A percentile compares a stretch with the other conserved stretches of the same genome.
phyloP scores from a whole-genome alignment of 2,888 invertebrate genomes.

The Agrochola lychnidis region DNA sequence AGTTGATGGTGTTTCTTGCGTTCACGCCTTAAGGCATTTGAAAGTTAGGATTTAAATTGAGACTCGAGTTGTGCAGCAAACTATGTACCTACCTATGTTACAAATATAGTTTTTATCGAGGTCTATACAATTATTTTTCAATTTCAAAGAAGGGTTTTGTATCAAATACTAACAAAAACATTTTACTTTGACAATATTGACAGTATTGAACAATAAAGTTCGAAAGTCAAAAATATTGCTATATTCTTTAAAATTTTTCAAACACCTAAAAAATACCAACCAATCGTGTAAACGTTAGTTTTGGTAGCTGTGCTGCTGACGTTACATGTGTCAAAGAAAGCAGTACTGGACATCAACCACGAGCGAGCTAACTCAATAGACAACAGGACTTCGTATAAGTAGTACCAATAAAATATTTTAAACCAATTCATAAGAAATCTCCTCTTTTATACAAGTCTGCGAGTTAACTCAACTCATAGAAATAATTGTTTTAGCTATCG shows the following conservation, averaged over 20 bases:
- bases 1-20: constrained; percentile 21
- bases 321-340: constrained; percentile 35
- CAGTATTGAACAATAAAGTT: not conserved
- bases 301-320: constrained; percentile 20
- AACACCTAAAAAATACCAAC: not conserved
- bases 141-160: not conserved
- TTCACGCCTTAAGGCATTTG: constrained; percentile 22
- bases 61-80: not conserved
- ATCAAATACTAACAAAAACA: not conserved
- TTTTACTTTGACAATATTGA: not conserved
- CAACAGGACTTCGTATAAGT: not conserved
- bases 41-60: constrained; percentile 23
- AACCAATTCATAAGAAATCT: not conserved
- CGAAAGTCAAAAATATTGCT: not conserved
- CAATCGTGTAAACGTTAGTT: not conserved
- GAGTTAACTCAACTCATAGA: not conserved
- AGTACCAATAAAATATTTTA: not conserved
- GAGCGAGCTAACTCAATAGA: constrained; percentile 28
- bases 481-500: not conserved
- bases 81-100: not conserved
- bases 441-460: not conserved
- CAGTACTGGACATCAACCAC: constrained; percentile 3
- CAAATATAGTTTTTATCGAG: not conserved
- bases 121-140: too few species aligned
- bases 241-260: not conserved